Conservation (phyloP, 2,888 invertebrate species). For the Mimas tiliae region DNA sequence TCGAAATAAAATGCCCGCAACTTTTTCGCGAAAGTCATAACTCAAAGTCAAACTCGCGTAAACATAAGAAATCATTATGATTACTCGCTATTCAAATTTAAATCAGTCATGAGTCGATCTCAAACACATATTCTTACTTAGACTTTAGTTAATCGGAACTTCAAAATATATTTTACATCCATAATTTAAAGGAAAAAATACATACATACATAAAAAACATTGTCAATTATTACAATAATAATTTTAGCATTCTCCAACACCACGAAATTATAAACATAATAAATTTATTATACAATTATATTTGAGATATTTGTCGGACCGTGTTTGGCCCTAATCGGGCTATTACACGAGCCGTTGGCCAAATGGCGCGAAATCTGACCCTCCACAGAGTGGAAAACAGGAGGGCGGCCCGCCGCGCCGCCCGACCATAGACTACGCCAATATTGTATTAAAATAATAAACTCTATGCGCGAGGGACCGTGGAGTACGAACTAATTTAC, state of each 20-base stretch:
- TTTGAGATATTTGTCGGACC: conserved; percentile 38
- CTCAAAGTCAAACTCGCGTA: too few species aligned
- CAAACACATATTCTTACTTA: too few species aligned
- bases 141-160: too few species aligned
- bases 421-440: conserved; percentile 59
- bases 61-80: too few species aligned
- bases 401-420: conserved; percentile 47
- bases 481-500: not conserved
- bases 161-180: too few species aligned
- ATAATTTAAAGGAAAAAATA: too few species aligned
- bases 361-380: conserved; percentile 84
- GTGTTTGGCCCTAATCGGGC: conserved; percentile 52
- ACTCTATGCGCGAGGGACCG: conserved; percentile 5
- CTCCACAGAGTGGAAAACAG: conserved; percentile 58
- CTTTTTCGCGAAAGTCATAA: too few species aligned
- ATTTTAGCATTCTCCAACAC: not conserved
- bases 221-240: too few species aligned
- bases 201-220: too few species aligned
- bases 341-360: conserved; percentile 81
- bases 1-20: too few species aligned
- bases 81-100: too few species aligned
- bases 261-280: conserved; percentile 2
- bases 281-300: conserved; percentile 22
- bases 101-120: too few species aligned
- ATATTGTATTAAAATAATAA: conserved; percentile 31